Evolutionary conservation across 2,888 invertebrate genomes (phyloP), one percentile per base, ranked within the genome.

Genomic region (Oegoconia quadripuncta): DNA sequence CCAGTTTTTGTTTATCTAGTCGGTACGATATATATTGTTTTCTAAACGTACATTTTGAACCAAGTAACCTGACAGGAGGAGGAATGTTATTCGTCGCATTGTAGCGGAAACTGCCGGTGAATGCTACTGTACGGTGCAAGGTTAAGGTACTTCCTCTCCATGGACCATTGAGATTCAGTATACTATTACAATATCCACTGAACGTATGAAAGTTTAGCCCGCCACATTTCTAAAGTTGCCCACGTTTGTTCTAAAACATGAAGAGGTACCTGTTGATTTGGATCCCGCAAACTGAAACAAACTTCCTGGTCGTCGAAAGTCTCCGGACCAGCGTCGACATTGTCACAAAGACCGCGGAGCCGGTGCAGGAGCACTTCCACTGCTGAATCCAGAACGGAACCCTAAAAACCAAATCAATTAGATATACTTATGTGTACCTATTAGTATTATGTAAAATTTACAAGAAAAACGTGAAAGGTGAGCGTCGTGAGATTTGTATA

Each of bases 221-320:
- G 20, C 20, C 7, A 6, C 20, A 20, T 6, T 6, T 20, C 20
- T 20, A 20, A 6, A 14, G 12, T 26, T 7, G n/a, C 11, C 4
- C n/a, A 26, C 3, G n/a, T 26, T 3, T 20, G 6, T 2, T 20
- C 4, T 31, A n/a, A 17, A 11, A 17, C 18, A 20, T 16, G 13
- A 18, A 11, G 9, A 34, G 5, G 34, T 63, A 90, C 88, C 79
- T 84, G 83, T 59, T 89, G 90, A 55, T 90, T 91, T 8, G 91
- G 90, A 43, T 91, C 92, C 48, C 95, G 87, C 42, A 96, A 89
- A 44, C 93, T 94, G 57, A 95, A 94, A 70, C 95, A 97, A 66
- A 97, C 93, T 89, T 98, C 98, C 69, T 97, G 95, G 72, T 98
- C 98, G 64, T 96, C 93, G 74, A 98, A 98, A 0, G 93, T 92